phyloP scores from a whole-genome alignment of 1,140 invertebrate genomes.

The Drosophila simulans region DNA sequence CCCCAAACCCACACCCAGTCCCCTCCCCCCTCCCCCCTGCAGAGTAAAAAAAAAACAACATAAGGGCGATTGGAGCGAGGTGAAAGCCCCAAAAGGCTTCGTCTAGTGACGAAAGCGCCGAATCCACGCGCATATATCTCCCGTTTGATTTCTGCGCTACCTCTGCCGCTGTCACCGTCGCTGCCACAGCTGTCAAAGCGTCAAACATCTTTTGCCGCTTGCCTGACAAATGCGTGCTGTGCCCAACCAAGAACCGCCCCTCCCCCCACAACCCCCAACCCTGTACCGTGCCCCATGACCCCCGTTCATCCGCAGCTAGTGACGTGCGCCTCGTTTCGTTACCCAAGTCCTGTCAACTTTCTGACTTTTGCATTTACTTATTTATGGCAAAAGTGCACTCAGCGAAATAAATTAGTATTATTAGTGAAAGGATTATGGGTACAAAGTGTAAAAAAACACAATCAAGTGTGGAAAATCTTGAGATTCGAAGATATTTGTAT shows the following conservation, averaged over 20 bases:
- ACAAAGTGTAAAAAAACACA: no score
- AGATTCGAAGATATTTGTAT: no score
- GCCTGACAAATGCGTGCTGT: conserved; percentile 66
- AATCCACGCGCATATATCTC: conserved; percentile 50
- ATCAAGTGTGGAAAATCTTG: no score
- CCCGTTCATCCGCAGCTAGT: conserved; percentile 30
- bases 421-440: background rate
- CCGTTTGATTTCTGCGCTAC: conserved; percentile 57
- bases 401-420: background rate
- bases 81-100: background rate
- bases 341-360: conserved; percentile 49
- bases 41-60: no score
- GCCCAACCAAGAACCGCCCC: background rate
- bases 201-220: conserved; percentile 65
- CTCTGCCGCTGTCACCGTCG: conserved; percentile 33
- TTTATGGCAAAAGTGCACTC: conserved; percentile 55
- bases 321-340: conserved; percentile 38
- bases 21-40: background rate
- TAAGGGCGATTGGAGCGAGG: no score
- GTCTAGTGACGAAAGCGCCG: conserved; percentile 43
- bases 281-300: background rate
- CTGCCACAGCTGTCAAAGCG: conserved; percentile 75
- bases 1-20: background rate
- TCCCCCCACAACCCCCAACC: background rate
- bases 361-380: conserved; percentile 79